Evolutionary conservation across 2,113 vertebrate genomes (phyloP).

Genomic region (Suncus etruscus): DNA sequence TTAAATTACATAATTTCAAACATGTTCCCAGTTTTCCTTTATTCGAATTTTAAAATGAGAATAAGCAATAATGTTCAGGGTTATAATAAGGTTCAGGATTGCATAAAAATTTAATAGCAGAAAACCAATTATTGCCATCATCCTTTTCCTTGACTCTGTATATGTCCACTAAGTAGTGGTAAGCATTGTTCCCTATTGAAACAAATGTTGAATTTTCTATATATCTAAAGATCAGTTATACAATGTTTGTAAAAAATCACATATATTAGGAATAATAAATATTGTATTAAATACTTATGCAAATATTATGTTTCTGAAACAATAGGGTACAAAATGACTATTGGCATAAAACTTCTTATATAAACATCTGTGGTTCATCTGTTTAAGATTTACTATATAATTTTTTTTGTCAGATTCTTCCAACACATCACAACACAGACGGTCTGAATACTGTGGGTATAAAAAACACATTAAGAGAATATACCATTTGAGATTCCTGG

Average conservation of each 20-base stretch:
- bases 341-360: neutral
- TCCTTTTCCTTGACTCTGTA: neutral
- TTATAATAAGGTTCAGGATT: neutral
- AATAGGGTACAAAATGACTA: neutral
- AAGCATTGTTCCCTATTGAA: neutral
- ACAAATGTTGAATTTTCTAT: neutral
- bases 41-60: slow-evolving; percentile 16
- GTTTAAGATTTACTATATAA: neutral
- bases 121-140: neutral
- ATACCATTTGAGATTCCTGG: slow-evolving; percentile 49
- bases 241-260: neutral
- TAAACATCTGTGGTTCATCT: neutral
- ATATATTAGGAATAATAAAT: neutral
- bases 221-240: slow-evolving; percentile 2
- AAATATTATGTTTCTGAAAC: neutral
- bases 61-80: neutral
- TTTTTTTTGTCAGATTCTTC: neutral
- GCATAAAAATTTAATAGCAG: neutral
- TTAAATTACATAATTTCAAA: neutral
- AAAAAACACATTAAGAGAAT: neutral
- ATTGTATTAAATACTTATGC: neutral
- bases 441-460: neutral
- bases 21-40: neutral
- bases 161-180: neutral
- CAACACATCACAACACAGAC: neutral